A percentile compares a stretch with the other conserved stretches of the same genome.
These are phyloP conservation scores for Phainopepla nitens DNA, from an alignment of 2,113 vertebrate species.

Conservation along the genomic window DNA sequence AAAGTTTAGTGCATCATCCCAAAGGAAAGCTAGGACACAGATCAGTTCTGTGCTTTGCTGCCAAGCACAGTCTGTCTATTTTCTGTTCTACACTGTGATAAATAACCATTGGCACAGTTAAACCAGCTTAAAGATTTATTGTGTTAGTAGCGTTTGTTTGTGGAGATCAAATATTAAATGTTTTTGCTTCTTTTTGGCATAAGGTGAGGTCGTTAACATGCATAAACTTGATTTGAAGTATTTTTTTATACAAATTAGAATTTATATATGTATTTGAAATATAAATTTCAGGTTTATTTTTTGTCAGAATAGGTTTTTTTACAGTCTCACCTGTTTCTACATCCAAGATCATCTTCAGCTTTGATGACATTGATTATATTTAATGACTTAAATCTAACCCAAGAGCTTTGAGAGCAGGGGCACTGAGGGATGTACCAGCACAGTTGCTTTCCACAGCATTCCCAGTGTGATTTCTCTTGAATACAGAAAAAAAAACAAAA, in stretches of 20 bases:
- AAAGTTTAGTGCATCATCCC: background rate
- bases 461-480: background rate
- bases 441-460: background rate
- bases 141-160: background rate
- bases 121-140: background rate
- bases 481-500: background rate
- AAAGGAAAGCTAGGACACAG: background rate
- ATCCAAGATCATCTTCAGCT: background rate
- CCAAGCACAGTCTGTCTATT: background rate
- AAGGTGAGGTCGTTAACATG: background rate
- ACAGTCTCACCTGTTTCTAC: fast-evolving
- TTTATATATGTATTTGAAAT: background rate
- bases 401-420: background rate
- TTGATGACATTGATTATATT: background rate
- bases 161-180: background rate
- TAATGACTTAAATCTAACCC: background rate
- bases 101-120: background rate
- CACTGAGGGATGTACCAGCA: fast-evolving
- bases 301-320: background rate
- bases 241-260: background rate
- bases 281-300: fast-evolving
- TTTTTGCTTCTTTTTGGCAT: background rate
- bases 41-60: background rate
- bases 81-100: background rate
- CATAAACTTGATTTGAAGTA: background rate